A percentile compares a stretch with the other conserved stretches of the same genome.
Evolutionary conservation across 2,888 invertebrate genomes (phyloP).

Genomic region (Idaea aversata): DNA sequence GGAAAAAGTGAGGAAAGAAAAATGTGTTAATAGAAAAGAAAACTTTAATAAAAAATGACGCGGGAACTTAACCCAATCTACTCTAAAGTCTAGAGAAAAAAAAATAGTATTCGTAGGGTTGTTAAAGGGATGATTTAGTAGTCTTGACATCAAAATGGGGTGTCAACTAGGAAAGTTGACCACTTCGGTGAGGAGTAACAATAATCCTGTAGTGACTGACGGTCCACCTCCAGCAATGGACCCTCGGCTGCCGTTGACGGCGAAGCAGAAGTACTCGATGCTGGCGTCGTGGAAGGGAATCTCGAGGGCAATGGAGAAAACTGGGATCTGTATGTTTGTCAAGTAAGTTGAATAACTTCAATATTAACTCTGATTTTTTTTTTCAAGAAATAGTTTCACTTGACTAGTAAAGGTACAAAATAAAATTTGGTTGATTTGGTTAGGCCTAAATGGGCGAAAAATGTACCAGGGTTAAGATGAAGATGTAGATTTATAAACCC

Average conservation of each 20-base stretch:
- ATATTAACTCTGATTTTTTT: too few species aligned
- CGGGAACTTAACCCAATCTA: neutral
- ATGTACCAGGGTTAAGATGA: too few species aligned
- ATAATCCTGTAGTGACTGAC: constrained; percentile 70
- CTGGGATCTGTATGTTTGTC: constrained; percentile 94
- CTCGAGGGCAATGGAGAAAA: constrained; percentile 92
- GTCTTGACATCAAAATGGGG: constrained; percentile 77
- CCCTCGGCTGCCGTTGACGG: constrained; percentile 89
- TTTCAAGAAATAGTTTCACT: too few species aligned
- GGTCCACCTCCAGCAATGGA: constrained; percentile 86
- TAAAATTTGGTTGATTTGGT: too few species aligned
- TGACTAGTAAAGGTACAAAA: too few species aligned
- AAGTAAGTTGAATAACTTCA: constrained; percentile 91
- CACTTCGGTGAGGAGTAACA: constrained; percentile 72
- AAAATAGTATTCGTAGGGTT: neutral
- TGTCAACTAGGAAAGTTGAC: constrained; percentile 89
- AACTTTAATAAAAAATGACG: neutral
- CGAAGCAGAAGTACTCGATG: constrained; percentile 93
- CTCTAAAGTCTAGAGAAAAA: neutral
- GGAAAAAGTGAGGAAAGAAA: neutral
- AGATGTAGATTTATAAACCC: too few species aligned
- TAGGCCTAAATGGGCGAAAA: too few species aligned
- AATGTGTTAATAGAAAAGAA: neutral
- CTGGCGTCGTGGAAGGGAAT: constrained; percentile 96
- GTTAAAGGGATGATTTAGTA: neutral